These are phyloP conservation scores for Hypolimnas misippus DNA, from an alignment of 2,888 invertebrate genomes.

Conservation along the genomic window DNA sequence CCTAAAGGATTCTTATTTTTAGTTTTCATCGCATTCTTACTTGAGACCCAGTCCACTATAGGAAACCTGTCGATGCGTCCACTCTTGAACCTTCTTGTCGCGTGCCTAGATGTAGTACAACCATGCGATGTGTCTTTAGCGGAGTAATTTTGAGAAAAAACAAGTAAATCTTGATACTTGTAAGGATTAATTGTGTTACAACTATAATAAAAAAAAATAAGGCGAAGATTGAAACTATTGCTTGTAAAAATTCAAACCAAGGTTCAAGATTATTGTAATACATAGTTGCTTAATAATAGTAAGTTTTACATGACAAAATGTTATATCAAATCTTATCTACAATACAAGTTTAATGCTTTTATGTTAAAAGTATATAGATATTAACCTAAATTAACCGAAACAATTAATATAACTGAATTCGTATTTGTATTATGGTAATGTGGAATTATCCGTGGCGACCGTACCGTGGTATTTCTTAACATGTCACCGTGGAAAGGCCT, in stretches of 20 bases:
- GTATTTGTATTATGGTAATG: neutral
- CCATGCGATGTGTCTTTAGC: conserved; percentile 15
- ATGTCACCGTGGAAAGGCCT: neutral
- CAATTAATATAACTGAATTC: neutral
- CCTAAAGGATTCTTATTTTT: conserved; percentile 54
- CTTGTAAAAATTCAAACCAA: neutral
- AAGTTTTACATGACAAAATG: no score
- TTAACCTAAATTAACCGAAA: neutral
- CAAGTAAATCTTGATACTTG: neutral
- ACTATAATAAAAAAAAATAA: neutral
- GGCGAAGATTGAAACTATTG: neutral
- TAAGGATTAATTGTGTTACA: no score
- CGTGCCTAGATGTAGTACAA: conserved; percentile 61
- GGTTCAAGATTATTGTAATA: neutral
- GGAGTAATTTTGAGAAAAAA: neutral
- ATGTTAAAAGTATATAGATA: no score
- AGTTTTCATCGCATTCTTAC: conserved; percentile 57
- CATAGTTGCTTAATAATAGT: no score
- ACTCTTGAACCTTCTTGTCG: conserved; percentile 55
- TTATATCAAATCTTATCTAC: no score
- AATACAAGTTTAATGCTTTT: no score
- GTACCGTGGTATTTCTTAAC: conserved; percentile 2
- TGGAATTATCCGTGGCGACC: conserved; percentile 3
- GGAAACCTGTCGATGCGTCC: conserved; percentile 67
- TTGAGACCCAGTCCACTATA: conserved; percentile 59